These are phyloP conservation scores for Temnothorax curvispinosus DNA, from an alignment of 1,140 invertebrate genomes.

Conservation along the genomic window DNA sequence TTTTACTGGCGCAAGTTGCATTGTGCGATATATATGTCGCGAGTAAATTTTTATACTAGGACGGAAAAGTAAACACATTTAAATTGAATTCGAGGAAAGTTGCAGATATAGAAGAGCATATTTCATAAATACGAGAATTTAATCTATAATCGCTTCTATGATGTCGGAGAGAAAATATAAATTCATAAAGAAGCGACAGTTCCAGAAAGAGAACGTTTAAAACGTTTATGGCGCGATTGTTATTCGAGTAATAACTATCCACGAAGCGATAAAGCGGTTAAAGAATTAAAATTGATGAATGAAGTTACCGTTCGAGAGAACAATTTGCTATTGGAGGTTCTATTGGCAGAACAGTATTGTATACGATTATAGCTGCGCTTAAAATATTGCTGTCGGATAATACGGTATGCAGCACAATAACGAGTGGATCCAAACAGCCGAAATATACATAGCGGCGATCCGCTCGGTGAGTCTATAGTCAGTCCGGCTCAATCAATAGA, in stretches of 20 bases:
- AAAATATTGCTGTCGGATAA: constrained; percentile 35
- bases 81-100: constrained; percentile 11
- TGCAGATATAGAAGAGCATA: neutral
- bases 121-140: neutral
- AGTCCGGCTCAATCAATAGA: constrained; percentile 34
- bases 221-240: neutral
- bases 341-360: neutral
- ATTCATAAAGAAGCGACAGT: neutral
- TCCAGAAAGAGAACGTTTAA: neutral
- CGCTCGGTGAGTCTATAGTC: neutral
- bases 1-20: constrained; percentile 9
- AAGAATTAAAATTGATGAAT: neutral
- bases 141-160: neutral
- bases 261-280: neutral
- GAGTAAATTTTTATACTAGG: neutral
- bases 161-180: neutral
- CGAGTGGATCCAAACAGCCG: constrained; percentile 16
- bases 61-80: neutral
- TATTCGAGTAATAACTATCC: neutral
- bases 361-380: neutral
- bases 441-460: constrained; percentile 17
- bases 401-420: constrained; percentile 17
- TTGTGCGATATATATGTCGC: neutral
- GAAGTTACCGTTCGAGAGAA: neutral
- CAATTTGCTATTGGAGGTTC: neutral